Conservation (phyloP, 2,113 vertebrate genomes). For the Ceyx melanurus region DNA sequence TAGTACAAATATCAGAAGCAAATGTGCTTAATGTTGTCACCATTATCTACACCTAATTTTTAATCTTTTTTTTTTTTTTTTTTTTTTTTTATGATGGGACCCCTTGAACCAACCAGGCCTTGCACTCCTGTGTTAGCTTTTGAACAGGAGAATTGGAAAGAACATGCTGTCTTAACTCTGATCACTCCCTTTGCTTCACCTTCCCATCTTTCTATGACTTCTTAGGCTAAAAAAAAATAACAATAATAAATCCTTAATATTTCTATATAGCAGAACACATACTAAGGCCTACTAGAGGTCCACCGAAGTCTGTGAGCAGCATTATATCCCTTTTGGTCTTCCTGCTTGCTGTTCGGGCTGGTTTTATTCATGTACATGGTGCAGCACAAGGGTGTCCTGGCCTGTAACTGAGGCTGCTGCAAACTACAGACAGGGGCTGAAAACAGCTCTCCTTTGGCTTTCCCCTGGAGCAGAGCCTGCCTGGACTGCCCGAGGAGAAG, state of each 20-base stretch:
- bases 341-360: neutral
- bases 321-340: neutral
- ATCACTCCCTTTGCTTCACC: neutral
- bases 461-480: neutral
- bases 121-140: neutral
- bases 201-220: neutral
- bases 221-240: neutral
- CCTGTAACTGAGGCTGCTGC: neutral
- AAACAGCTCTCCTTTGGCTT: neutral
- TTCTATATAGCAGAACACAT: neutral
- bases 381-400: neutral
- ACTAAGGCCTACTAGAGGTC: neutral
- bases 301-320: neutral
- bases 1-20: neutral
- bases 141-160: neutral
- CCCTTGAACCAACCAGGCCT: neutral
- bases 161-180: neutral
- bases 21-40: neutral
- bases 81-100: neutral
- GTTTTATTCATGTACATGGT: rapidly evolving
- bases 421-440: neutral
- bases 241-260: neutral
- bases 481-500: neutral
- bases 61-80: neutral
- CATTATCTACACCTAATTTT: neutral